Percentiles rank a stretch among this genome's conserved stretches.
phyloP scores from a whole-genome alignment of 2,797 vertebrate genomes.

The Epinephelus awoara region DNA sequence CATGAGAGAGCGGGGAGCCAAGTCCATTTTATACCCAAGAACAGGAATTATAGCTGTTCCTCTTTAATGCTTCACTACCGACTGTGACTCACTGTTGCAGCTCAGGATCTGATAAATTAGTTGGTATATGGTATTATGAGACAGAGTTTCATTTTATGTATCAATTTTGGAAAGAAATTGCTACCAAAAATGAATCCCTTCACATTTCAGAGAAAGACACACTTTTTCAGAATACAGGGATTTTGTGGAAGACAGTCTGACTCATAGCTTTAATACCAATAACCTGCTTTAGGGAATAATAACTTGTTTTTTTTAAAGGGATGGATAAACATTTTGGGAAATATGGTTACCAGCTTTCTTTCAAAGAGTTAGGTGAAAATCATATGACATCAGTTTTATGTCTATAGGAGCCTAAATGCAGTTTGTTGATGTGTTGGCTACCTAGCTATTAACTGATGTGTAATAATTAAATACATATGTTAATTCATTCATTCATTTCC shows the following conservation, averaged over 20 bases:
- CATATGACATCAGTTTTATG: background rate
- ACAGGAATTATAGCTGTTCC: constrained; percentile 49
- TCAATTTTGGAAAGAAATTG: constrained; percentile 3
- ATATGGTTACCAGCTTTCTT: background rate
- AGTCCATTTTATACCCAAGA: constrained; percentile 53
- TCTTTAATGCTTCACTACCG: constrained; percentile 21
- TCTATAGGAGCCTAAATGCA: too few species aligned
- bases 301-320: background rate
- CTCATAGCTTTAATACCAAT: constrained; percentile 1
- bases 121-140: background rate
- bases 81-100: constrained; percentile 25
- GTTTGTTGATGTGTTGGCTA: too few species aligned
- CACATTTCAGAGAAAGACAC: background rate
- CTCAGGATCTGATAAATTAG: constrained; percentile 40
- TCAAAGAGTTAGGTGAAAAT: background rate
- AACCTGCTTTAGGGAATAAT: background rate
- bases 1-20: constrained; percentile 28
- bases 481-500: too few species aligned
- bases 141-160: background rate
- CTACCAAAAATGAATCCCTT: background rate
- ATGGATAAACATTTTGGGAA: background rate
- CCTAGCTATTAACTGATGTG: too few species aligned
- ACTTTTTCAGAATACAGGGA: background rate
- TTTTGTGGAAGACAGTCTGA: background rate
- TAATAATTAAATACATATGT: too few species aligned